Evolutionary conservation across 1,140 invertebrate species (phyloP), one percentile per base, ranked within the genome.

Genomic region (Euwallacea similis): DNA sequence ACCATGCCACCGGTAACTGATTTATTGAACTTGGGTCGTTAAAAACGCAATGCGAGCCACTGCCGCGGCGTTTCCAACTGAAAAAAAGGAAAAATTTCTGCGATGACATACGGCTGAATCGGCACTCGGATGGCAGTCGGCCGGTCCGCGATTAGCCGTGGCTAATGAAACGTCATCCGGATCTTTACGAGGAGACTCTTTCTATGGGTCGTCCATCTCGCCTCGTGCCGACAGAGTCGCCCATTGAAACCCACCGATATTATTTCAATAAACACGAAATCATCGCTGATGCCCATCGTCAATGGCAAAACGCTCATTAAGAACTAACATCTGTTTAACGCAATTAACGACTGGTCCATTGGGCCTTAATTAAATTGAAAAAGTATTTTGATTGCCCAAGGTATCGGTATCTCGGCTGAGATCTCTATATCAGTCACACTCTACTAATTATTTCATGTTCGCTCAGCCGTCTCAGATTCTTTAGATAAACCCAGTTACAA

Each of bases 361-460:
- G 66, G 43, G n/a, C 66, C 46, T 42, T 59, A 67, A 59, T 67
- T 67, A 58, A 67, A 69, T 54, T 50, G 59, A 68, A 59, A 68
- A 54, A 61, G 56, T 67, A 67, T 69, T 69, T 62, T 63, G 56
- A 67, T 59, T 67, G 66, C 56, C 33, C 43, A n/a, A 41, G 41
- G 46, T 64, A 70, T 53, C 44, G 7, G 53, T 70, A 70, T 70
- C 68, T 55, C n/a, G 3, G 42, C n/a, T 63, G 41, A 41, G 8
- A 70, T 70, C 68, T 63, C 21, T 15, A 46, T 62, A 62, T 70
- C 53, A 70, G 68, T 70, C 68, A 70, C 61, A 70, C 68, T 70
- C 68, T 70, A 70, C 68, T 70, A 70, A 70, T 63, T 70, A 70
- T 63, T 70, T 70, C 41, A 21, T 62, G 68, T 70, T 70, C 53